Evolutionary conservation across 2,888 invertebrate genomes (phyloP).

Genomic region (Mesoligia furuncula): DNA sequence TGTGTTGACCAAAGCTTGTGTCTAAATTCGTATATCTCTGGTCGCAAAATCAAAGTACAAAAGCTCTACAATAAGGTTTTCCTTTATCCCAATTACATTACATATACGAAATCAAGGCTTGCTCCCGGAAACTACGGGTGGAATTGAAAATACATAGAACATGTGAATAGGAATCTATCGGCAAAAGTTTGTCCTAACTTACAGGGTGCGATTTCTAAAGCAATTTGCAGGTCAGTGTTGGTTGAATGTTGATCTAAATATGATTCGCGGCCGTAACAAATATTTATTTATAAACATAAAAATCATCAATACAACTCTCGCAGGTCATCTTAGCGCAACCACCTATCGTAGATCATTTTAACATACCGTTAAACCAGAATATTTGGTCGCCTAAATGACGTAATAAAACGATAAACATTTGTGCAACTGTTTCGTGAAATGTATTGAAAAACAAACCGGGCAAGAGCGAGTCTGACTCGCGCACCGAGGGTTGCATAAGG

Average conservation of each 20-base stretch:
- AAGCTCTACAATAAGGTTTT: conserved; percentile 36
- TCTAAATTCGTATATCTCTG: conserved; percentile 4
- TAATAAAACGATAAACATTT: not conserved
- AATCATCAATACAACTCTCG: no score
- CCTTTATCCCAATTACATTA: conserved; percentile 55
- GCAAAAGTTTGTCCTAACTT: not conserved
- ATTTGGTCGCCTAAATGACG: not conserved
- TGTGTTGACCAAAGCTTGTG: conserved; percentile 12
- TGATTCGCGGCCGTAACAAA: no score
- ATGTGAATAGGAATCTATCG: conserved; percentile 26
- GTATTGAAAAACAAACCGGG: not conserved
- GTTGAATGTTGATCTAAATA: no score
- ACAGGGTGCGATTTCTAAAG: not conserved
- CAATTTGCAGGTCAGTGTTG: no score
- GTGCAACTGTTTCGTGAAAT: not conserved
- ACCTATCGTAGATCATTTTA: not conserved
- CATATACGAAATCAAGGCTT: conserved; percentile 45
- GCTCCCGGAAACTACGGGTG: conserved; percentile 23
- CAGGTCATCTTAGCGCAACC: no score
- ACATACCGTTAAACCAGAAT: not conserved
- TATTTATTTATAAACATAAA: no score
- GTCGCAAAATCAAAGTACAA: conserved; percentile 25
- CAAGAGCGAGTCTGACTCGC: no score
- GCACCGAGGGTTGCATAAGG: no score
- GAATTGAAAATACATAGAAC: conserved; percentile 31